These are phyloP conservation scores for Globodera rostochiensis DNA, from an alignment of 1,140 invertebrate genomes.

Conservation along the genomic window DNA sequence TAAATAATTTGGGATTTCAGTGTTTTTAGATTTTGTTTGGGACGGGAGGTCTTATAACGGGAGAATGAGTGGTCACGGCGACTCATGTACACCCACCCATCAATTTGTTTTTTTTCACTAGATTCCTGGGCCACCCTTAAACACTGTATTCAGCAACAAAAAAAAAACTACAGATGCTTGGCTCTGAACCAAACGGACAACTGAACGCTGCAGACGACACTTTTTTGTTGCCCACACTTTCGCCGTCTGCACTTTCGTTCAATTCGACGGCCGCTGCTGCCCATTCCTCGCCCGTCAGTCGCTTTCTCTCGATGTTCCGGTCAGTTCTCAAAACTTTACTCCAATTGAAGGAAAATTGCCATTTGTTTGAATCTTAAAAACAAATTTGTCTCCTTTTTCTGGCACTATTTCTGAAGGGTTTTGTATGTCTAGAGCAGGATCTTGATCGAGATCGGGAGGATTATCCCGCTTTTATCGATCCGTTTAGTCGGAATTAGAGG, in stretches of 20 bases:
- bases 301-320: conserved; percentile 50
- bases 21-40: too few relatives aligned
- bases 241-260: conserved; percentile 34
- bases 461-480: too few relatives aligned
- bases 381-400: conserved; percentile 8
- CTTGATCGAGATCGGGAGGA: too few relatives aligned
- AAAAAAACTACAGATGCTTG: neutral
- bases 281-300: conserved; percentile 30
- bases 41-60: too few relatives aligned
- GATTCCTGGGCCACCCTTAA: too few relatives aligned
- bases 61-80: too few relatives aligned
- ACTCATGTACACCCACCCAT: too few relatives aligned
- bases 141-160: too few relatives aligned
- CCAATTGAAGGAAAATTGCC: neutral
- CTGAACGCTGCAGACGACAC: conserved; percentile 49
- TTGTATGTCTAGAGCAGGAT: too few relatives aligned
- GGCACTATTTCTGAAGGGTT: too few relatives aligned
- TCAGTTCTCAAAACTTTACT: conserved; percentile 25
- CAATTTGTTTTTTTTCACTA: too few relatives aligned
- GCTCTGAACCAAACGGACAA: conserved; percentile 47
- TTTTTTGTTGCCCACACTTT: conserved; percentile 43
- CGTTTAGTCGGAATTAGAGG: too few relatives aligned
- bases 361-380: conserved; percentile 18
- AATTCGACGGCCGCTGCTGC: conserved; percentile 30
- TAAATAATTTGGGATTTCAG: neutral